Base-by-base conservation (phyloP, 2,797 vertebrate species). In the Poecilia gillii region DNA sequence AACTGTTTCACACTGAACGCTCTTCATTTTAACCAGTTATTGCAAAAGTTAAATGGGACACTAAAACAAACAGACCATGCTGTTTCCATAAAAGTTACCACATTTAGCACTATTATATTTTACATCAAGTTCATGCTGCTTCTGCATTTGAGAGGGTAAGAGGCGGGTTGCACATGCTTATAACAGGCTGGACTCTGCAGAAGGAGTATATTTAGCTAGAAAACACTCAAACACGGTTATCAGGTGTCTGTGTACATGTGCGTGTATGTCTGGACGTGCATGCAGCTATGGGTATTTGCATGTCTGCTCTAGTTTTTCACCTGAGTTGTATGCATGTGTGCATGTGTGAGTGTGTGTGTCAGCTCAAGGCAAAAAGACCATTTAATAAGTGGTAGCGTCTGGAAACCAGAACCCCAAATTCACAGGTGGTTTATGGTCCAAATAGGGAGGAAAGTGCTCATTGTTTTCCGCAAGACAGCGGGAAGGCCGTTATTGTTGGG, bases 121-220 rank as follows among this genome's bases (percentile, higher is more conserved):
- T 47, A 31, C 45, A 81, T 90, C 71, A 72, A 74, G 73, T 84
- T 82, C 25, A 57, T 57, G 71, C 78, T 75, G 45, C 68, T 31
- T 57, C 74, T 81, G 46, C 49, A 76, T 77, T 81, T 66, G 6
- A 62, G 72, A 18, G 41, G 14, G 13, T 57, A 74, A 74, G 43
- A 45, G 36, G 45, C 47, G 20, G 75, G 72, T 23, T 49, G 45
- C 79, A 79, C 2, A 73, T 66, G 66, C 81, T 85, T 90, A 85
- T 90, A 84, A 85, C 9, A 36, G 85, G 81, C 87, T 13, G 51
- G 73, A 78, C 83, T 85, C 75, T 66, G 73, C 84, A 77, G 41
- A 1, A 36, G 4, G 33, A 78, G 75, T 94, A 93, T 94, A 92
- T 91, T 90, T 93, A 93, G 82, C 68, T 80, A 75, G 80, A 85